These are phyloP conservation scores for Heliconius hermathena DNA, from an alignment of 1,140 invertebrate species.

Conservation along the genomic window DNA sequence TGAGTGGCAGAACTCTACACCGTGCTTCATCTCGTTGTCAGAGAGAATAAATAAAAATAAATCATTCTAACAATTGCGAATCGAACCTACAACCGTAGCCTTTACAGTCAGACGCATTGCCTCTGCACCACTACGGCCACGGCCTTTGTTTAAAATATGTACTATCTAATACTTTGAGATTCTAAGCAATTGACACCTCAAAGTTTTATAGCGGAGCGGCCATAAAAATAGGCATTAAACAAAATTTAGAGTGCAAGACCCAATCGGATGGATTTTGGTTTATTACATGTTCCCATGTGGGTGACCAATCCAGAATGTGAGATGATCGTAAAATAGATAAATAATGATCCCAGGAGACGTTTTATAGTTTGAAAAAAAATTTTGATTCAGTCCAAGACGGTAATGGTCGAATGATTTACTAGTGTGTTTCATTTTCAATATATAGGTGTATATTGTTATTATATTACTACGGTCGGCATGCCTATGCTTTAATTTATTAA, in stretches of 20 bases:
- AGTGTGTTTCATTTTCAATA: slow-evolving; percentile 7
- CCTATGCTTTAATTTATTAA: neutral
- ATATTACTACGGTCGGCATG: neutral
- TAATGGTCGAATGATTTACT: slow-evolving; percentile 22
- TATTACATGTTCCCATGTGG: slow-evolving; percentile 43
- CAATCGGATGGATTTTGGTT: slow-evolving; percentile 46
- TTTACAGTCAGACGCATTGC: too few species aligned
- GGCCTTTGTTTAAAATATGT: neutral
- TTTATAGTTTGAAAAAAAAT: slow-evolving; percentile 41
- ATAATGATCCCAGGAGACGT: slow-evolving; percentile 48
- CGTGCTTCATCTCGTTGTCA: too few species aligned
- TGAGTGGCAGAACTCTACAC: too few species aligned
- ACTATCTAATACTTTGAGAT: slow-evolving; percentile 20
- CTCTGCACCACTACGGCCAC: too few species aligned
- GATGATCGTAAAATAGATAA: slow-evolving; percentile 64
- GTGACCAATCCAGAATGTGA: slow-evolving; percentile 54
- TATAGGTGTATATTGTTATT: neutral
- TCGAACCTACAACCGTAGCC: too few species aligned
- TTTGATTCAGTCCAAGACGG: slow-evolving; percentile 29
- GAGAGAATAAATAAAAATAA: too few species aligned
- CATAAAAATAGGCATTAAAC: slow-evolving; percentile 49
- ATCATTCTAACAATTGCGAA: too few species aligned
- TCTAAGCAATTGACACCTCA: slow-evolving; percentile 58
- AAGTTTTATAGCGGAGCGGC: slow-evolving; percentile 52
- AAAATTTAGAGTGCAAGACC: slow-evolving; percentile 45